A percentile compares a stretch with the other conserved stretches of the same genome.
These are phyloP conservation scores for Argyresthia goedartella DNA, from an alignment of 2,888 invertebrate genomes.

Conservation along the genomic window DNA sequence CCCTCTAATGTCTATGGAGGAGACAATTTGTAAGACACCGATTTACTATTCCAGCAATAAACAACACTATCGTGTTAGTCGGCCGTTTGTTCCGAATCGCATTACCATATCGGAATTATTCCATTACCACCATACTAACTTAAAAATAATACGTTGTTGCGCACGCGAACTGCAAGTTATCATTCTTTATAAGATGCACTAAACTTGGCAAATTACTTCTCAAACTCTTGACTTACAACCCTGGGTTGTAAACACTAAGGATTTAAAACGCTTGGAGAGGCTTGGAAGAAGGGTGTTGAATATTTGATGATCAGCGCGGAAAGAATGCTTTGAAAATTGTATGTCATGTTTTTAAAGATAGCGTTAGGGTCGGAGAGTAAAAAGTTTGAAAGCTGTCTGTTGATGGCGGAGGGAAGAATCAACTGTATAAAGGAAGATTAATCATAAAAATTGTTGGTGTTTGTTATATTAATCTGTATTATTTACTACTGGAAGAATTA, in stretches of 20 bases:
- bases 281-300: not conserved
- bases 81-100: constrained; percentile 37
- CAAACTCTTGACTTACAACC: not conserved
- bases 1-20: not conserved
- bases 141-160: constrained; percentile 56
- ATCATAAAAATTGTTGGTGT: no score
- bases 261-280: not conserved
- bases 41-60: constrained; percentile 16
- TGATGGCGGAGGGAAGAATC: no score
- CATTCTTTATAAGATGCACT: constrained; percentile 44
- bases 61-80: constrained; percentile 41
- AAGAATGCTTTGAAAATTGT: not conserved
- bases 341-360: no score
- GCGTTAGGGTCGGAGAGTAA: no score
- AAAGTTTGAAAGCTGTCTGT: no score
- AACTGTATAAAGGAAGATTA: no score
- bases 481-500: no score
- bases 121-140: constrained; percentile 64
- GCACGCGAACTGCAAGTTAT: constrained; percentile 57
- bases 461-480: no score
- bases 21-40: constrained; percentile 3
- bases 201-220: not conserved
- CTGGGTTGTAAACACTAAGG: not conserved
- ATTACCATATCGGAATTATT: constrained; percentile 66
- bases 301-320: not conserved